Evolutionary conservation across 2,113 vertebrate species (phyloP), one percentile per base, ranked within the genome.

Genomic region (Craseonycteris thonglongyai): DNA sequence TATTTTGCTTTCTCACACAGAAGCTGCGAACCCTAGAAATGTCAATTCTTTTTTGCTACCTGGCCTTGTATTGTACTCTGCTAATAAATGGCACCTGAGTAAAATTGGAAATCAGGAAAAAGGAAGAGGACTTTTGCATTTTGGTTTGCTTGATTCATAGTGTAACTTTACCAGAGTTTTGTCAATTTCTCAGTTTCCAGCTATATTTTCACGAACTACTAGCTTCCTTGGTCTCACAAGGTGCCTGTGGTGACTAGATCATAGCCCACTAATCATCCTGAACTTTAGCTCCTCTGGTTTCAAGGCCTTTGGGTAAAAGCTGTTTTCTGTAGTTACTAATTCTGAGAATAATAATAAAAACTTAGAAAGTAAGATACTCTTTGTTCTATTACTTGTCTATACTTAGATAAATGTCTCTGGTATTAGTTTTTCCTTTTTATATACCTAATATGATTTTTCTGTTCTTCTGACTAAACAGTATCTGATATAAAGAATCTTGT

Each of bases 401-500:
- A 42, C 3, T 81, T 76, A 19, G 13, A 1, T 56, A 90, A 86
- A 75, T 15, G 2, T 40, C 45, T 2, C 16, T 4, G 63, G 8
- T 21, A 26, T 71, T 38, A 42, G 40, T 75, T 59, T 88, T 9
- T 0, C 87, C 69, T 65, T 10, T 58, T 71, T 35, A 71, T 33
- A 19, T 71, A 78, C 8, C 7, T 49, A 40, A 12, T 58, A 13
- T 78, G 22, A 69, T 71, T 69, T 71, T 69, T 81, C 24, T 56
- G 28, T 45, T 66, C 24, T 81, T 16, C 11, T 63, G 2, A 61
- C 5, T 40, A 96, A 3, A 63, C 2, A 13, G 14, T 59, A 21
- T 79, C 30, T 61, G 15, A 78, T 47, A 47, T 33, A 90, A 90
- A 88, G 45, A 83, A 88, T 69, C 28, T 10, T 40, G 38, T 19